Evolutionary conservation across 2,888 invertebrate species (phyloP).

Genomic region (Tethea ocularis): DNA sequence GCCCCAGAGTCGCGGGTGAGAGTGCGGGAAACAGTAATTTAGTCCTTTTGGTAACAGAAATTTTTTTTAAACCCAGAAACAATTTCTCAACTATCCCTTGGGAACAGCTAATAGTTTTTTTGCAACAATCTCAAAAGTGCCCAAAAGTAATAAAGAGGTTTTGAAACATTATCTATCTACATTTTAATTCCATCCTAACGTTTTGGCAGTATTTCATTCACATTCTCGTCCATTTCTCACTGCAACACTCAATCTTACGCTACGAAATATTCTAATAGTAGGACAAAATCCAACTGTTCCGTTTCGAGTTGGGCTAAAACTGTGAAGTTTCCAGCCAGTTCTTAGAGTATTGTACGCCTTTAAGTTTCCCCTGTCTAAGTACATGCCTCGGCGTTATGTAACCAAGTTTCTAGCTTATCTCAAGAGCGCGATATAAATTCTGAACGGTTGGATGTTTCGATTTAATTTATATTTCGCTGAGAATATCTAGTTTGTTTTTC

Average conservation of each 20-base stretch:
- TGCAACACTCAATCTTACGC: not conserved
- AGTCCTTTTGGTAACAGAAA: too few relatives aligned
- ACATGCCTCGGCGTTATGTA: not conserved
- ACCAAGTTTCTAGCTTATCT: slow-evolving; percentile 8
- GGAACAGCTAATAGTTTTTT: too few relatives aligned
- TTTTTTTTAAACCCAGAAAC: too few relatives aligned
- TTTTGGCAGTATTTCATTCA: not conserved
- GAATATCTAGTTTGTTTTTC: not conserved
- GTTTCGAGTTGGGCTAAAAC: slow-evolving; percentile 11
- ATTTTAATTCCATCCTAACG: not conserved
- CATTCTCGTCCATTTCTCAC: not conserved
- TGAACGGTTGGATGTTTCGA: not conserved
- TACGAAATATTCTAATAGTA: slow-evolving; percentile 8
- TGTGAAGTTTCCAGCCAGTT: slow-evolving; percentile 11
- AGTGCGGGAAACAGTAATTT: too few relatives aligned
- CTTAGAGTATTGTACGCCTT: not conserved
- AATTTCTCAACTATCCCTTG: too few relatives aligned
- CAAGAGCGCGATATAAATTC: not conserved
- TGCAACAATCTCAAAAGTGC: too few relatives aligned
- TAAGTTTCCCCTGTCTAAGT: slow-evolving; percentile 1
- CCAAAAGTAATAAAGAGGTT: not conserved
- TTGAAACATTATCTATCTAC: not conserved
- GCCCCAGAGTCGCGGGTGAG: too few relatives aligned
- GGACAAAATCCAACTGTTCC: slow-evolving; percentile 10
- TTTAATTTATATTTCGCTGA: slow-evolving; percentile 8